Base-by-base conservation (phyloP, 2,888 invertebrate species). In the Tachystola acroxantha region DNA sequence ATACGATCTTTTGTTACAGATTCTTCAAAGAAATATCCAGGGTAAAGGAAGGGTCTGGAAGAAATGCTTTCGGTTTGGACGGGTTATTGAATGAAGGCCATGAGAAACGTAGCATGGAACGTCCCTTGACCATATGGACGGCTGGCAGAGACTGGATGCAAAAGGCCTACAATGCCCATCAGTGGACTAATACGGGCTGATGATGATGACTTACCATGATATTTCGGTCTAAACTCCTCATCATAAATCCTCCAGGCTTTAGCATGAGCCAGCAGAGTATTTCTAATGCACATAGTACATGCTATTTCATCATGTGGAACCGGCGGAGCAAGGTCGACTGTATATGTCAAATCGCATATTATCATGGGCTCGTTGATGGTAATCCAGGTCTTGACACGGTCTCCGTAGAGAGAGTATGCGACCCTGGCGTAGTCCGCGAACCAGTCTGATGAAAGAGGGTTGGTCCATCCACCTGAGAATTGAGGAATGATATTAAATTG, bases 301-400 rank as follows among this genome's bases (percentile, higher is more conserved):
- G 85, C 89, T 1, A 88, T 59, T 0, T 88, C 88, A 0, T 86
- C 76, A 20, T 62, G 60, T 0, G 34, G 2, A 9, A 22, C 7
- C 2, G 6, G 6, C 7, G 22, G 22, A 22, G 22, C 22, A 22
- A 7, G 53, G 10, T 55, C 54, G 1, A 73, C 79, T 48, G 82
- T 80, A 45, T 88, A 89, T 0, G 69, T 66, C 0, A 42, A 37
- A 7, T 76, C 65, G 47, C 88, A 88, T 2, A 82, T 48, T 1
- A 74, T 43, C 13, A 66, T 58, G 0, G 93, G 92, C 52, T 94
- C 94, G 61, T 94, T 94, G 37, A 94, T 86, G 0, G 94, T 94
- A 0, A 92, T 85, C 93, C 93, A 94, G 27, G 80, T 68, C 61
- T 87, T 89, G 1, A 93, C 90, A 10, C 90, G 85, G 50, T 89